phyloP scores from a whole-genome alignment of 2,113 vertebrate species.

The Cervus canadensis region DNA sequence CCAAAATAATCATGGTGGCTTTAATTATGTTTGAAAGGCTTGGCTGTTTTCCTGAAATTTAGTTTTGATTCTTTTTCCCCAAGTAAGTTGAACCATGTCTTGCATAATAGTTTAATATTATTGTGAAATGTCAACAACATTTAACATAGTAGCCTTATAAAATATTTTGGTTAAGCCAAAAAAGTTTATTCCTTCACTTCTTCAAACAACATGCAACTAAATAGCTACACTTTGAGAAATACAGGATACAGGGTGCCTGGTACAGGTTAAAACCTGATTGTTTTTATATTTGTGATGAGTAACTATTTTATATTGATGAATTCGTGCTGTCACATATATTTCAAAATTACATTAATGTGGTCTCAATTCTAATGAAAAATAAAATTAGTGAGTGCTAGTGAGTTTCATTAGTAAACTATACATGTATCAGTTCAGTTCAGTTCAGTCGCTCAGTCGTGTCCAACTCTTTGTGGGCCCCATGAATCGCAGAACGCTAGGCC shows the following conservation, averaged over 20 bases:
- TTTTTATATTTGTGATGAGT: neutral
- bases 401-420: conserved; percentile 1
- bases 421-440: neutral
- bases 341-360: neutral
- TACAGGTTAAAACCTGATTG: neutral
- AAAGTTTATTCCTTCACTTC: neutral
- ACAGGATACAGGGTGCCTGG: neutral
- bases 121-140: neutral
- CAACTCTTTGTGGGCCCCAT: too few species aligned
- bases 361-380: neutral
- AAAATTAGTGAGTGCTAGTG: neutral
- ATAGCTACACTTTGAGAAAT: neutral
- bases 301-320: neutral
- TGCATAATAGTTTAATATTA: conserved; percentile 5
- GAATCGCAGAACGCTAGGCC: too few species aligned
- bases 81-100: neutral
- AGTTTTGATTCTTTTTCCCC: neutral
- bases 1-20: neutral
- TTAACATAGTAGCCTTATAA: neutral
- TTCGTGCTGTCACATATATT: neutral
- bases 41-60: neutral
- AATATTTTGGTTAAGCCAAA: neutral
- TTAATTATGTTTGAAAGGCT: neutral
- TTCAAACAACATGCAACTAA: neutral
- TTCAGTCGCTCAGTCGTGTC: too few species aligned